phyloP scores from a whole-genome alignment of 1,140 invertebrate genomes.

The Elymnias hypermnestra region DNA sequence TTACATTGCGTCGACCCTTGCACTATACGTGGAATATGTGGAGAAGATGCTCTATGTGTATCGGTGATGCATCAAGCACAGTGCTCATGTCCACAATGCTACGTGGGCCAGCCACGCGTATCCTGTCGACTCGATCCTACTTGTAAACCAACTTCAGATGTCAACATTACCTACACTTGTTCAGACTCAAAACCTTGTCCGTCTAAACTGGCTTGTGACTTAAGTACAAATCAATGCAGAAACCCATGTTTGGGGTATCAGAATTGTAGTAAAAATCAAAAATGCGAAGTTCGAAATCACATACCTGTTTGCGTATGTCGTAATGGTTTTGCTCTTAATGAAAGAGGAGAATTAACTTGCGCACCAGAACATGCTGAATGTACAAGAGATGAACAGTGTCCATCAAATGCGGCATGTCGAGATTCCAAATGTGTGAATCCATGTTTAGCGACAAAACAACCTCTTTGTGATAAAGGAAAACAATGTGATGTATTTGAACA shows the following conservation, averaged over 20 bases:
- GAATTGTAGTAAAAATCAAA: conserved; percentile 87
- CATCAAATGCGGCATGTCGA: conserved; percentile 89
- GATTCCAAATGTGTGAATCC: conserved; percentile 90
- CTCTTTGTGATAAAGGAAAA: conserved; percentile 86
- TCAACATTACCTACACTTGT: conserved; percentile 77
- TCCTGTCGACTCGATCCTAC: conserved; percentile 86
- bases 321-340: conserved; percentile 90
- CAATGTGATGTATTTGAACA: conserved; percentile 91
- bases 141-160: conserved; percentile 77
- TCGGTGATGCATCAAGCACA: conserved; percentile 88
- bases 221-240: conserved; percentile 81
- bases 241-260: conserved; percentile 84
- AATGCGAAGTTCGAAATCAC: conserved; percentile 91
- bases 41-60: conserved; percentile 90
- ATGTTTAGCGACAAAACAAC: conserved; percentile 80
- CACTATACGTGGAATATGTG: conserved; percentile 89
- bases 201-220: conserved; percentile 84
- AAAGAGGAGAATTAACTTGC: conserved; percentile 88
- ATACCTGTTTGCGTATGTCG: conserved; percentile 91
- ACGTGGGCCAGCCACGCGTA: conserved; percentile 86
- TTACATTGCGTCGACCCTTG: conserved; percentile 92
- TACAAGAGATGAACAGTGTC: conserved; percentile 87
- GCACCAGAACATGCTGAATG: conserved; percentile 88
- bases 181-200: conserved; percentile 84
- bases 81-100: conserved; percentile 91